Conservation (phyloP, 1,140 invertebrate species). For the Tetramorium parvispinum region DNA sequence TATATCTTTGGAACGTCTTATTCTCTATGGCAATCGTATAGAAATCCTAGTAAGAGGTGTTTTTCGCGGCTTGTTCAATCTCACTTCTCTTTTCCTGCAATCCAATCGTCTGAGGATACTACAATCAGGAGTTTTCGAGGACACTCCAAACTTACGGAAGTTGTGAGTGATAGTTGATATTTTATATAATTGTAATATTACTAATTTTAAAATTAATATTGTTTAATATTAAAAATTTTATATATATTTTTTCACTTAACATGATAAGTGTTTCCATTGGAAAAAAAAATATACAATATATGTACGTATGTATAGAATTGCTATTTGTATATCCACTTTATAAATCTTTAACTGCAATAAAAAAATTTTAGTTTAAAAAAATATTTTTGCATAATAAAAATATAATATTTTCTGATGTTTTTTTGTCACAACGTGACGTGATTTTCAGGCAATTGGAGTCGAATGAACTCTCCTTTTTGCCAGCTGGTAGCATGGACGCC, state of each 20-base stretch:
- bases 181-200: not conserved
- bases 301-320: not conserved
- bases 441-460: constrained; percentile 91
- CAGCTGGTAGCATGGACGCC: constrained; percentile 89
- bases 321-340: not conserved
- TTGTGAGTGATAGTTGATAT: constrained; percentile 70
- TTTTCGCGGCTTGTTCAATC: constrained; percentile 86
- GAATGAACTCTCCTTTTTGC: constrained; percentile 91
- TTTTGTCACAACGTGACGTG: too few relatives aligned
- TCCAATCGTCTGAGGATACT: constrained; percentile 87
- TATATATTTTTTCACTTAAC: not conserved
- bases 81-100: constrained; percentile 88
- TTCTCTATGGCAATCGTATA: constrained; percentile 88
- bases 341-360: not conserved
- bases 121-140: constrained; percentile 85
- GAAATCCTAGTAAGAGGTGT: constrained; percentile 85
- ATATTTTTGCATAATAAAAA: not conserved
- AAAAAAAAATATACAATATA: not conserved
- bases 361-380: not conserved
- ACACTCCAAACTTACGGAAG: constrained; percentile 80
- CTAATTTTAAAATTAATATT: not conserved
- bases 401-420: not conserved
- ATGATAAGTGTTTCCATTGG: not conserved
- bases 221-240: not conserved
- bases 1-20: constrained; percentile 86